Evolutionary conservation across 2,113 vertebrate species (phyloP).

Genomic region (Seriola rivoliana): DNA sequence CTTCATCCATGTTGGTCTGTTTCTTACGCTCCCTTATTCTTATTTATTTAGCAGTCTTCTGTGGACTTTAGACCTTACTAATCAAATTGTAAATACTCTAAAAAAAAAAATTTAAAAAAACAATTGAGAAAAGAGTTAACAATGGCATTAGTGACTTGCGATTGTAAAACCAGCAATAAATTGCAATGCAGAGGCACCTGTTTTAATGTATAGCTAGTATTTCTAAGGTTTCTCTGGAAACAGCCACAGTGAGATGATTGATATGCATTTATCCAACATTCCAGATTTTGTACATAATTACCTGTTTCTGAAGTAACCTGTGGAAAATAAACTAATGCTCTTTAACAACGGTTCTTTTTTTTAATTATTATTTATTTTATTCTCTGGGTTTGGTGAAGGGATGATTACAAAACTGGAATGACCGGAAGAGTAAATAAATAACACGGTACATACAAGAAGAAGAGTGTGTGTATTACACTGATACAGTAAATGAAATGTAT

Average conservation of each 20-base stretch:
- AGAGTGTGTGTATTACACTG: too few species aligned
- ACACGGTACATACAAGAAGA: too few species aligned
- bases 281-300: constrained; percentile 95
- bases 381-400: neutral
- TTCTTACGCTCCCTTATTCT: constrained; percentile 81
- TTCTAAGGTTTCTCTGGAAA: constrained; percentile 85
- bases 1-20: constrained; percentile 64
- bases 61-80: constrained; percentile 84
- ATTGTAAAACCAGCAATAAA: constrained; percentile 92
- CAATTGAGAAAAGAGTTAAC: constrained; percentile 72
- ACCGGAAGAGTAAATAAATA: too few species aligned
- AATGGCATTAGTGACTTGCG: constrained; percentile 87
- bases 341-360: constrained; percentile 78
- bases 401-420: neutral
- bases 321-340: constrained; percentile 94
- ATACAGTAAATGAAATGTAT: too few species aligned
- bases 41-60: constrained; percentile 88
- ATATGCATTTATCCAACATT: constrained; percentile 94
- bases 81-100: constrained; percentile 90
- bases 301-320: constrained; percentile 92
- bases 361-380: constrained; percentile 24
- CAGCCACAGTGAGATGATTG: constrained; percentile 84
- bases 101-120: constrained; percentile 51
- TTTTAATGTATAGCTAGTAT: constrained; percentile 86
- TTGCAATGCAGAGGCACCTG: constrained; percentile 85